These are phyloP conservation scores for Deilephila porcellus DNA, from an alignment of 2,888 invertebrate genomes.

Conservation along the genomic window DNA sequence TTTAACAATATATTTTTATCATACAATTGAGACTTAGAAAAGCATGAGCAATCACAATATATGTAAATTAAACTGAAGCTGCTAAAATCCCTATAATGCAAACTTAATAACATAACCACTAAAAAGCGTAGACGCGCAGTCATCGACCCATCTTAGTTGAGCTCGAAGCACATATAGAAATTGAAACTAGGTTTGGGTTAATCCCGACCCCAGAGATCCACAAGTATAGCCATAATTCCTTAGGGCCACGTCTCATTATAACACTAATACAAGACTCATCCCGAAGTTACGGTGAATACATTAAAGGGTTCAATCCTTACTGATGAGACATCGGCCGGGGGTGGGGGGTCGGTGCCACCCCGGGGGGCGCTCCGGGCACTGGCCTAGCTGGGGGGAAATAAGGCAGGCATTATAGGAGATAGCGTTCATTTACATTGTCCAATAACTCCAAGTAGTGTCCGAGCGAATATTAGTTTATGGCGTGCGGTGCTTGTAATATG, in stretches of 20 bases:
- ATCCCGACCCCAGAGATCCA: slow-evolving; percentile 72
- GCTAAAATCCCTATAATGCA: not conserved
- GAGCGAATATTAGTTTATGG: slow-evolving; percentile 83
- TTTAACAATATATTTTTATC: not conserved
- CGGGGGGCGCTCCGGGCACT: slow-evolving; percentile 72
- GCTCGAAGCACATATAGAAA: slow-evolving; percentile 70
- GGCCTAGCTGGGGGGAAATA: slow-evolving; percentile 76
- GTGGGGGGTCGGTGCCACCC: slow-evolving; percentile 57
- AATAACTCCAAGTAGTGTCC: slow-evolving; percentile 85
- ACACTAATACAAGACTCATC: slow-evolving; percentile 85
- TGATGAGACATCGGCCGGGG: slow-evolving; percentile 83
- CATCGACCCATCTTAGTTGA: not conserved
- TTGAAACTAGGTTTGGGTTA: slow-evolving; percentile 80
- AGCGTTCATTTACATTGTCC: slow-evolving; percentile 86
- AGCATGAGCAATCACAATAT: not conserved
- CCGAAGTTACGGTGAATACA: slow-evolving; percentile 85
- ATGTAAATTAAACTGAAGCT: not conserved
- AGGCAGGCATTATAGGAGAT: slow-evolving; percentile 84
- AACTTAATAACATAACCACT: not conserved
- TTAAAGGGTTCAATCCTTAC: slow-evolving; percentile 85
- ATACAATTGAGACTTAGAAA: not conserved
- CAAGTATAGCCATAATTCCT: slow-evolving; percentile 84
- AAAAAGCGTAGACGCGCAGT: not conserved
- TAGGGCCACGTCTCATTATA: slow-evolving; percentile 84
- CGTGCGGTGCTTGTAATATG: slow-evolving; percentile 61